A percentile compares a stretch with the other conserved stretches of the same genome.
These are phyloP conservation scores for Oxyura jamaicensis DNA, from an alignment of 2,113 vertebrate species.

Conservation along the genomic window DNA sequence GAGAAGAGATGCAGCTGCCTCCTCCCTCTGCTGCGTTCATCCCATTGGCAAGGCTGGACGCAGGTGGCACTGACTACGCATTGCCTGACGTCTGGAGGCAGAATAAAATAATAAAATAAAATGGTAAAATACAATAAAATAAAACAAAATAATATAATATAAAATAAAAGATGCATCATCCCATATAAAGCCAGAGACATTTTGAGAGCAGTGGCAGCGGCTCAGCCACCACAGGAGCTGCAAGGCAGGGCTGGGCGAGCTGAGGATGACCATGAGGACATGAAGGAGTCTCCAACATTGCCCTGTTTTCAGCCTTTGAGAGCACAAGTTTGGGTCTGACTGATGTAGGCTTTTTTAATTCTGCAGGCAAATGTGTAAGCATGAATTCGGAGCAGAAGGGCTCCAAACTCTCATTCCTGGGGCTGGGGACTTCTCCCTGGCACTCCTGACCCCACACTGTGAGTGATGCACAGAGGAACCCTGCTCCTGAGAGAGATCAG, in stretches of 20 bases:
- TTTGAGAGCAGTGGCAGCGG: neutral
- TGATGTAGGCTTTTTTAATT: neutral
- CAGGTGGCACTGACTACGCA: rapidly evolving
- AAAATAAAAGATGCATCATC: rapidly evolving
- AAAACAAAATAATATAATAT: rapidly evolving
- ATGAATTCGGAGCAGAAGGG: neutral
- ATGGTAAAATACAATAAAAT: rapidly evolving
- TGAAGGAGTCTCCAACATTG: neutral
- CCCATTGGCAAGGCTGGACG: neutral
- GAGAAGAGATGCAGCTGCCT: neutral
- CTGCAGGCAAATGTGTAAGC: neutral
- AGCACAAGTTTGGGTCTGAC: rapidly evolving
- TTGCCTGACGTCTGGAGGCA: neutral
- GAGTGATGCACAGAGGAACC: rapidly evolving
- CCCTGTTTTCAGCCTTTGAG: neutral
- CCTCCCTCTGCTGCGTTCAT: neutral
- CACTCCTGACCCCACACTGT: rapidly evolving
- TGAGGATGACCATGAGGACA: neutral
- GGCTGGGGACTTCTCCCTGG: neutral
- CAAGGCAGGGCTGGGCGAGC: neutral
- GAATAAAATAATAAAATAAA: rapidly evolving
- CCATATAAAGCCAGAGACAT: neutral
- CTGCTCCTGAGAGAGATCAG: rapidly evolving
- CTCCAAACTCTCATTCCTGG: neutral
- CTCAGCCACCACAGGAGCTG: neutral